phyloP scores from a whole-genome alignment of 2,888 invertebrate species.

The Drosophila prostipennis region DNA sequence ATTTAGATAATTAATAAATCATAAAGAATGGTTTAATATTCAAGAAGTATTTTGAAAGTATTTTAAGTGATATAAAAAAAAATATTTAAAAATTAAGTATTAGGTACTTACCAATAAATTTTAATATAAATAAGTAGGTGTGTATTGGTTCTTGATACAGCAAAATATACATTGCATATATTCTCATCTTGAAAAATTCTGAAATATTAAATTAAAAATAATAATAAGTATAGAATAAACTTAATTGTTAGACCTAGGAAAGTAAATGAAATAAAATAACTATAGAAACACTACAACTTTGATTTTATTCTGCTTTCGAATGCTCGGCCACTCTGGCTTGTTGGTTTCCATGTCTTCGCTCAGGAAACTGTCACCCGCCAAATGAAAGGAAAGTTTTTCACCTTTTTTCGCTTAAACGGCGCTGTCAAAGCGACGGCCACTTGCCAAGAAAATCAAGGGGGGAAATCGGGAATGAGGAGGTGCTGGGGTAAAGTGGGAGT shows the following conservation, averaged over 20 bases:
- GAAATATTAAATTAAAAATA: neutral
- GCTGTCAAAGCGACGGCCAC: slow-evolving; percentile 69
- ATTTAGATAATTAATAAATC: no score
- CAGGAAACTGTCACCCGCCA: slow-evolving; percentile 57
- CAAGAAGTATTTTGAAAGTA: no score
- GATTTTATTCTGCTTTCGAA: neutral
- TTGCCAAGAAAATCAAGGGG: slow-evolving; percentile 39
- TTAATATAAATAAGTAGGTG: neutral
- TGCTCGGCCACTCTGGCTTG: slow-evolving; percentile 45
- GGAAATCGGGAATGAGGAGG: neutral
- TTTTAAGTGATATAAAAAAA: no score
- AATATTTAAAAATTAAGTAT: no score
- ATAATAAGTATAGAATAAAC: neutral
- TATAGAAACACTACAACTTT: neutral
- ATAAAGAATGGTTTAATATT: no score
- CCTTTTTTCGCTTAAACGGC: slow-evolving; percentile 52
- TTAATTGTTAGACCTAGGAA: neutral
- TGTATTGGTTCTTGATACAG: no score
- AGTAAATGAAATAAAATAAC: neutral
- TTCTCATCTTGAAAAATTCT: neutral
- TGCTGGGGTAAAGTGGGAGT: slow-evolving; percentile 5
- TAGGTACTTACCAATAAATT: neutral
- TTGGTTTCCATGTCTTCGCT: slow-evolving; percentile 28
- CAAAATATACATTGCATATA: no score
- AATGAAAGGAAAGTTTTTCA: slow-evolving; percentile 32